A percentile compares a stretch with the other conserved stretches of the same genome.
These are phyloP conservation scores for Ormyrus labotus DNA, from an alignment of 2,888 invertebrate genomes.

Conservation along the genomic window DNA sequence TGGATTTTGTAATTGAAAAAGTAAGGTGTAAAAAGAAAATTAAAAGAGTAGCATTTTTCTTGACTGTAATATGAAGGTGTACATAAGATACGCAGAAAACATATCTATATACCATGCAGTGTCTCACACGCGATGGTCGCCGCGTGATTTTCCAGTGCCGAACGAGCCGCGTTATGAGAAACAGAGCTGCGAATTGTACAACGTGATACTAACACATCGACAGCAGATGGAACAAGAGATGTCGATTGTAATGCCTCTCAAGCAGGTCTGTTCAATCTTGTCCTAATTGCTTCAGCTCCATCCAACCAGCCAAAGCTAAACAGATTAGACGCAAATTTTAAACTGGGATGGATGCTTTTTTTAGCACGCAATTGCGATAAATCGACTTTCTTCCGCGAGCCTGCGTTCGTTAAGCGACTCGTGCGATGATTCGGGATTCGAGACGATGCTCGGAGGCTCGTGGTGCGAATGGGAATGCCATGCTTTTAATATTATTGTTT, in stretches of 20 bases:
- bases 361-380: too few species aligned
- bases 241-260: constrained; percentile 4
- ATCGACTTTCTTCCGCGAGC: background rate
- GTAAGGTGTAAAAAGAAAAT: too few species aligned
- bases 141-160: constrained; percentile 52
- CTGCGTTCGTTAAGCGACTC: background rate
- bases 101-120: background rate
- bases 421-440: background rate
- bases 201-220: constrained; percentile 40
- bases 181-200: constrained; percentile 8
- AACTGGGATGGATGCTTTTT: too few species aligned
- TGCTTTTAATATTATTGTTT: constrained; percentile 8
- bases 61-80: too few species aligned
- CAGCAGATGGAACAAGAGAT: constrained; percentile 36
- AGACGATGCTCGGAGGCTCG: background rate
- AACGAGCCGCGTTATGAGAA: background rate
- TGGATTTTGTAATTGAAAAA: too few species aligned
- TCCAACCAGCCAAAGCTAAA: too few species aligned
- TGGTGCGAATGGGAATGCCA: constrained; percentile 29
- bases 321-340: too few species aligned
- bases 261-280: background rate
- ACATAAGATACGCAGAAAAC: constrained; percentile 9
- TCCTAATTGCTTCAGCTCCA: too few species aligned
- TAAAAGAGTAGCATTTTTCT: too few species aligned
- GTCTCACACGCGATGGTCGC: constrained; percentile 25